Conservation (phyloP, 2,888 invertebrate genomes). For the Slavum lentiscoides region DNA sequence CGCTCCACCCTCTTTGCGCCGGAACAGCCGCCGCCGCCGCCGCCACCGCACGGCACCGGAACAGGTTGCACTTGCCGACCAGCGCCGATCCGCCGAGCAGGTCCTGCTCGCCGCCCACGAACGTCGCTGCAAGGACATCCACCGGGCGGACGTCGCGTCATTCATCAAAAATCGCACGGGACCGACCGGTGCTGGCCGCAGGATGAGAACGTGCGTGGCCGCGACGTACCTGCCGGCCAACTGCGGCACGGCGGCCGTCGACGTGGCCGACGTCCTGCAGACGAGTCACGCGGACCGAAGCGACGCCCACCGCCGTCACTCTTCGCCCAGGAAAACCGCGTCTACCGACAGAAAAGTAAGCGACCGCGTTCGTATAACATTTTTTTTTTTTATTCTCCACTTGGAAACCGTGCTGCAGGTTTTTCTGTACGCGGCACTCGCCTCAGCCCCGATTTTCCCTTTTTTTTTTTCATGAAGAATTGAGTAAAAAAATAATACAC, state of each 20-base stretch:
- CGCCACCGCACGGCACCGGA: slow-evolving; percentile 8
- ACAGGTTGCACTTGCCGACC: slow-evolving; percentile 51
- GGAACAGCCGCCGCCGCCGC: neutral
- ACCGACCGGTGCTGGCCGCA: neutral
- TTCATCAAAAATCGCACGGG: too few relatives aligned
- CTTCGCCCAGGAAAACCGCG: neutral
- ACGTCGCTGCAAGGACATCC: too few relatives aligned
- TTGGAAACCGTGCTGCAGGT: too few relatives aligned
- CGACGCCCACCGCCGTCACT: neutral
- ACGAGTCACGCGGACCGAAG: neutral
- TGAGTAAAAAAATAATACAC: too few relatives aligned
- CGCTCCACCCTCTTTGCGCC: slow-evolving; percentile 42
- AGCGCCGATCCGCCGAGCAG: slow-evolving; percentile 29
- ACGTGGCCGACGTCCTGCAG: slow-evolving; percentile 10
- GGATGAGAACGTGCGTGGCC: slow-evolving; percentile 7
- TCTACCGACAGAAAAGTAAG: slow-evolving; percentile 14
- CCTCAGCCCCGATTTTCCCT: too few relatives aligned
- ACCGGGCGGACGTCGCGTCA: too few relatives aligned
- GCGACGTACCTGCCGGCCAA: slow-evolving; percentile 23
- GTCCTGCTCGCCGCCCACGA: neutral
- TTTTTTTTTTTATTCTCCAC: too few relatives aligned
- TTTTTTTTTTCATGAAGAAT: too few relatives aligned
- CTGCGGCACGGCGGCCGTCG: slow-evolving; percentile 21
- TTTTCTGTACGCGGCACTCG: too few relatives aligned
- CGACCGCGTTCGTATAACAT: too few relatives aligned